Percentiles rank a stretch among this genome's conserved stretches.
These are phyloP conservation scores for Temnothorax nylanderi DNA, from an alignment of 1,140 invertebrate species.

Conservation along the genomic window DNA sequence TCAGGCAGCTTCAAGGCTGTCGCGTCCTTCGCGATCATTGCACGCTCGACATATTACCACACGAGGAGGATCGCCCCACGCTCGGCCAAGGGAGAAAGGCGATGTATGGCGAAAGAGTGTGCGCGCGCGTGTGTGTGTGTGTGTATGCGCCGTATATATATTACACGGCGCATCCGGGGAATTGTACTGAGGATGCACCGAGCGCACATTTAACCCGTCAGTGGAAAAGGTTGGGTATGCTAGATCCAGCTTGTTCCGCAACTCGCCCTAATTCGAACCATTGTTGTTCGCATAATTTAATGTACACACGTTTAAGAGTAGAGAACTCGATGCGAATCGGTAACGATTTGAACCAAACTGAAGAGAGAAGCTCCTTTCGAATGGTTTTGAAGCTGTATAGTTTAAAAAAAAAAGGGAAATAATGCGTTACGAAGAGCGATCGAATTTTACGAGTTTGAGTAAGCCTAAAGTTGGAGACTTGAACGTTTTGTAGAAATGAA, in stretches of 20 bases:
- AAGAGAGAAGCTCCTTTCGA: background rate
- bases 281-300: conserved; percentile 43
- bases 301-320: background rate
- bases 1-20: conserved; percentile 43
- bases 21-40: conserved; percentile 56
- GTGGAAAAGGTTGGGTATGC: conserved; percentile 37
- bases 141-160: background rate
- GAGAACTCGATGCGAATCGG: background rate
- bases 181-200: conserved; percentile 49
- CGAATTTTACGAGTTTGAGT: background rate
- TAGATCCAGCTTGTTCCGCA: conserved; percentile 40
- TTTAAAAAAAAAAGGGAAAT: background rate
- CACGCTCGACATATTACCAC: conserved; percentile 57
- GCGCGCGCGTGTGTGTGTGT: background rate
- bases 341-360: background rate
- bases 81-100: conserved; percentile 49
- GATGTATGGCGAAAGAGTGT: conserved; percentile 5
- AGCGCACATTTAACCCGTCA: conserved; percentile 44
- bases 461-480: background rate
- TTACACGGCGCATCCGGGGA: conserved; percentile 8
- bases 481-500: background rate
- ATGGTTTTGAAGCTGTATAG: background rate
- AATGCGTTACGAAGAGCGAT: background rate
- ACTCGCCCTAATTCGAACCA: conserved; percentile 40
- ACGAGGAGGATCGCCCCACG: background rate